Evolutionary conservation across 2,888 invertebrate species (phyloP), one percentile per base, ranked within the genome.

Genomic region (Eristalis intricaria): DNA sequence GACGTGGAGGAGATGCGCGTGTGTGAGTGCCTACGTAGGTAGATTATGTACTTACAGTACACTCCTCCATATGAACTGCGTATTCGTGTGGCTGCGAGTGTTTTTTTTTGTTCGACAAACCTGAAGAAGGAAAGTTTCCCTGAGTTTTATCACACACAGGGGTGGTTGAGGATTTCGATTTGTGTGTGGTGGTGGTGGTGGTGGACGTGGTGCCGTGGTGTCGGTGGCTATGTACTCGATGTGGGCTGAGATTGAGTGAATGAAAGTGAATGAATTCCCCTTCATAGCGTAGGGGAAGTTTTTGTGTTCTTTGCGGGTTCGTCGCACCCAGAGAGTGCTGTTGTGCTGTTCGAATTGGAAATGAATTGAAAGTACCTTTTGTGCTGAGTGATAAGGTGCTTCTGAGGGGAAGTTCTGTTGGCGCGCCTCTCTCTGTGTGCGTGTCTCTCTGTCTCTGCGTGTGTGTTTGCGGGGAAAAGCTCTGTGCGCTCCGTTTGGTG

Each of bases 61-160:
- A 87, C 87, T 87, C 87, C 87, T 84, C 87, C 87, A 84, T 79
- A 76, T 78, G 70, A 83, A 87, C 83, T 83, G 83, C 78, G 83
- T 86, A 85, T 81, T 82, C 77, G 69, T 85, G 73, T 80, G 60
- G 10, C 50, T 65, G 76, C 73, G 76, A 35, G 63, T 43, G 11
- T 13, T 15, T 26, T 13, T 32, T 50, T 19, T 43, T 8, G 61
- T 22, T 40, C 73, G 40, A 40, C 79, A 58, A 32, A 87, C 87
- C 87, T 87, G 87, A 87, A 84, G 87, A 84, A 63, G 76, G 32
- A 76, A 80, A 87, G 76, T 84, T 87, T 81, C 76, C 56, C 23
- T 60, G 60, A 73, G 60, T 78, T 43, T 82, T 73, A 73, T 70
- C 75, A n/a, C 50, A 50, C 19, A 63, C 75, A 87, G 75, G 84